Conservation (phyloP, 2,113 vertebrate species). For the Bubalus kerabau region DNA sequence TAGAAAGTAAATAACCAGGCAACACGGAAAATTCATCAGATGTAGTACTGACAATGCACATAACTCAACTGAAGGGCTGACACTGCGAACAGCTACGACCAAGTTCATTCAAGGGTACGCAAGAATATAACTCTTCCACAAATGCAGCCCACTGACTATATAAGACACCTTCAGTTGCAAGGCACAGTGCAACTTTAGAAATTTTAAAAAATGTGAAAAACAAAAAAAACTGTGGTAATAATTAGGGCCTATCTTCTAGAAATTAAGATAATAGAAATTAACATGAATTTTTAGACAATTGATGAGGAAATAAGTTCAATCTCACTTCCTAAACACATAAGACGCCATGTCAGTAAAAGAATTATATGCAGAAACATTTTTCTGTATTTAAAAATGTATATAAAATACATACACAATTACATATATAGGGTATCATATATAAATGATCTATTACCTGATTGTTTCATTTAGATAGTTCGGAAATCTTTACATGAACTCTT, state of each 20-base stretch:
- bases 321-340: not conserved
- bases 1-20: not conserved
- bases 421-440: not conserved
- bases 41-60: not conserved
- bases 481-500: not conserved
- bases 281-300: not conserved
- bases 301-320: not conserved
- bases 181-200: not conserved
- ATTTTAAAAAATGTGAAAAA: not conserved
- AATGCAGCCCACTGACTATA: not conserved
- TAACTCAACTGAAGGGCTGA: not conserved
- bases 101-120: not conserved
- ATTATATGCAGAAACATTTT: not conserved
- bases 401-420: not conserved
- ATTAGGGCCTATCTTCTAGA: not conserved
- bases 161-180: not conserved
- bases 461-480: not conserved
- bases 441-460: not conserved
- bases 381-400: not conserved
- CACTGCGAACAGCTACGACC: not conserved
- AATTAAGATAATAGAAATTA: not conserved
- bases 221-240: not conserved
- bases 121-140: not conserved
- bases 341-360: not conserved
- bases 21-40: not conserved